Evolutionary conservation across 2,888 invertebrate genomes (phyloP), one percentile per base, ranked within the genome.

Genomic region (Amiota communis): DNA sequence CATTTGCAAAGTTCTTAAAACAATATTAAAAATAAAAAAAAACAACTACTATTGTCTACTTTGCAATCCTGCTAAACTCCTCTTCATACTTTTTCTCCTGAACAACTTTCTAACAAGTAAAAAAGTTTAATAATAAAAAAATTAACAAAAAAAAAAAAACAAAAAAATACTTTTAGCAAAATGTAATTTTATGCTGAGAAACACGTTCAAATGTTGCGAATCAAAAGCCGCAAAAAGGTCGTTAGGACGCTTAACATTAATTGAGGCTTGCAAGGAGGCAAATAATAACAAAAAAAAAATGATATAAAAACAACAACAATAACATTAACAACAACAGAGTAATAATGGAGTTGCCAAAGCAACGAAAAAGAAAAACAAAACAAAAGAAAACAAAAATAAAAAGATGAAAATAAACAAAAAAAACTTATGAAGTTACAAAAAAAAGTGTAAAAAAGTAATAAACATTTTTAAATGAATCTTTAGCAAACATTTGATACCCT

Each of bases 181-280:
- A 36, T 36, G 64, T 64, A 64, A 64, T 64, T 64, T 64, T 65
- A 48, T 49, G 65, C 65, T 65, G 47, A 48, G 12, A 46, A 48
- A 65, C 48, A 48, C 65, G 65, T 65, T 17, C 48, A 65, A 48
- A n/a, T 65, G 17, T 65, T 12, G 11, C 36, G 36, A 63, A 36
- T n/a, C 46, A 63, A 61, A 63, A 63, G 65, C 71, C 64, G 53
- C 71, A 64, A 23, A 36, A 61, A 71, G 47, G 63, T 71, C 71
- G 53, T 71, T 64, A 63, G 63, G 23, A 51, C 51, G 63, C 53
- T 56, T 63, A 53, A 53, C 36, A 63, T 71, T 71, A 71, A 71
- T 71, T 63, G 71, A 49, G 36, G 63, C 49, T 64, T 63, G 20
- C 65, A 65, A n/a, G n/a, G 8, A 48, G 20, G 17, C 47, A 47